phyloP scores from a whole-genome alignment of 2,797 vertebrate genomes.

The Eulemur mongoz region DNA sequence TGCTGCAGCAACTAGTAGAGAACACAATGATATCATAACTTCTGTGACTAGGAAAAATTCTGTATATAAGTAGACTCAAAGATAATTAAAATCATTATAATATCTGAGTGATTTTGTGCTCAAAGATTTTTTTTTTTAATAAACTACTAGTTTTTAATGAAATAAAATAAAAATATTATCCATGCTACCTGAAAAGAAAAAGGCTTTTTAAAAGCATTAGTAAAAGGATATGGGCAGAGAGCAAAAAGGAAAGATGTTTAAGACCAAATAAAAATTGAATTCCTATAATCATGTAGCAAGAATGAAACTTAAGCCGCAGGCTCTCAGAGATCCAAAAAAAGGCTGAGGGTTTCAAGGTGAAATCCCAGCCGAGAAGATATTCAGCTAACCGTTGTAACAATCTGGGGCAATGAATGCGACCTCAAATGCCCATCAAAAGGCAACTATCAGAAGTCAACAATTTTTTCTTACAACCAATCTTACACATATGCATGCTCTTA shows the following conservation, averaged over 20 bases:
- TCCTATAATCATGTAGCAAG: conserved; percentile 23
- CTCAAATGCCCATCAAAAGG: neutral
- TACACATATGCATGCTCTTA: neutral
- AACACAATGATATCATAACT: neutral
- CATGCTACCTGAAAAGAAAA: neutral
- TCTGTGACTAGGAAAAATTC: conserved; percentile 38
- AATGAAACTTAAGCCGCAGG: conserved; percentile 17
- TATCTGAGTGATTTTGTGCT: neutral
- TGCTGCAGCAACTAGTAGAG: neutral
- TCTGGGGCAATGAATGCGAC: neutral
- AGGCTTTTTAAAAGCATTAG: neutral
- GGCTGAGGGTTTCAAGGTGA: conserved; percentile 30
- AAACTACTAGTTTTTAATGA: conserved; percentile 38
- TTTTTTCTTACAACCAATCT: neutral
- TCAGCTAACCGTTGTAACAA: neutral
- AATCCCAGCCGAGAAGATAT: neutral
- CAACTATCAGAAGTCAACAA: neutral
- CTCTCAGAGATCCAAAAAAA: neutral
- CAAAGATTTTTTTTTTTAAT: neutral
- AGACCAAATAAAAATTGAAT: conserved; percentile 52
- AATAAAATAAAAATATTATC: conserved; percentile 46
- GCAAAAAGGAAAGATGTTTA: conserved; percentile 18
- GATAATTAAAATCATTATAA: conserved; percentile 38
- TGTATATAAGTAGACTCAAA: conserved; percentile 51
- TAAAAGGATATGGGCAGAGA: neutral